phyloP scores from a whole-genome alignment of 1,140 invertebrate genomes.

The Campoletis sonorensis region DNA sequence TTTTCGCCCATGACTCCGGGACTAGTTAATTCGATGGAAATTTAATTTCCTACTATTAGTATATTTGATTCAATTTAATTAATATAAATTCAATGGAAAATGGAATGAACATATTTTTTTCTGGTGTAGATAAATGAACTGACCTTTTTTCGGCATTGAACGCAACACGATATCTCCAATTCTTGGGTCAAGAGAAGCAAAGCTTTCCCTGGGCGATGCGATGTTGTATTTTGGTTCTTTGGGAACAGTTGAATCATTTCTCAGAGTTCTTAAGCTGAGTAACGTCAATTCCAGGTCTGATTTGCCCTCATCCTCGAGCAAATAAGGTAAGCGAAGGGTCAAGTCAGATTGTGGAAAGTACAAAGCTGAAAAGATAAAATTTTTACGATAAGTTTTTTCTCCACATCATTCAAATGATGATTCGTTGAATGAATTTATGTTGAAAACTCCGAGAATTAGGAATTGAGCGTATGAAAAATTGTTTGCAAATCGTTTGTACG shows the following conservation, averaged over 20 bases:
- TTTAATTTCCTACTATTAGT: too few species aligned
- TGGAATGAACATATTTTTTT: too few species aligned
- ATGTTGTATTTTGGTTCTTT: slow-evolving; percentile 62
- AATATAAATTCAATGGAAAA: too few species aligned
- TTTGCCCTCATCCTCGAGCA: slow-evolving; percentile 49
- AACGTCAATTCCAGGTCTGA: slow-evolving; percentile 58
- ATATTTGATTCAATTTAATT: too few species aligned
- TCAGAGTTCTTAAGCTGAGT: slow-evolving; percentile 64
- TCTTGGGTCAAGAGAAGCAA: slow-evolving; percentile 52
- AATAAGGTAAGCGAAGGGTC: slow-evolving; percentile 64
- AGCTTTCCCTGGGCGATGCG: slow-evolving; percentile 51
- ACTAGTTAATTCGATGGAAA: too few species aligned
- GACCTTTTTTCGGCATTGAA: slow-evolving; percentile 58
- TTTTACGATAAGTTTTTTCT: slow-evolving; percentile 2
- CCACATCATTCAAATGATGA: not conserved
- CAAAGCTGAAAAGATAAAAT: slow-evolving; percentile 62
- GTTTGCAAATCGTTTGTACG: not conserved
- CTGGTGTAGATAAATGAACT: slow-evolving; percentile 28
- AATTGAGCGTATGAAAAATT: not conserved
- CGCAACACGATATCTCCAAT: slow-evolving; percentile 57
- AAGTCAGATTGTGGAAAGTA: slow-evolving; percentile 74
- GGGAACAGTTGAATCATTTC: slow-evolving; percentile 61
- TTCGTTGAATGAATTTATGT: not conserved
- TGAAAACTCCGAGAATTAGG: not conserved
- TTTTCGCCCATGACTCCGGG: too few species aligned